These are phyloP conservation scores for Coelopa frigida DNA, from an alignment of 1,140 invertebrate species.

Conservation along the genomic window DNA sequence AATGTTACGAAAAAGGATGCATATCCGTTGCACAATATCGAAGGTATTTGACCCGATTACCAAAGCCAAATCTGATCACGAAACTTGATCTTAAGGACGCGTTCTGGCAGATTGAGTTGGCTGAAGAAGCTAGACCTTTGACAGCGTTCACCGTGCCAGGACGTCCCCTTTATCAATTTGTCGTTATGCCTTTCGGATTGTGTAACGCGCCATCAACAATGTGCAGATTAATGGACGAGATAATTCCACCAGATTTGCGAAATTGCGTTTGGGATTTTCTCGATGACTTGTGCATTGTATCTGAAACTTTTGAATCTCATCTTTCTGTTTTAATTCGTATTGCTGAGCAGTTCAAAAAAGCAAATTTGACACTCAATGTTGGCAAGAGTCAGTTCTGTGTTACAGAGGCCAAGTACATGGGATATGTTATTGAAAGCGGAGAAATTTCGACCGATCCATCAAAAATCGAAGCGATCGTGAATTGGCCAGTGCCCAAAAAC, in stretches of 20 bases:
- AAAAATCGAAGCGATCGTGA: conserved; percentile 20
- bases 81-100: conserved; percentile 34
- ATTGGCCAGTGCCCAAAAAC: conserved; percentile 17
- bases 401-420: conserved; percentile 17
- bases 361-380: conserved; percentile 46
- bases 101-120: conserved; percentile 37
- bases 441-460: conserved; percentile 18
- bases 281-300: conserved; percentile 13
- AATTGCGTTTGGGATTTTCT: conserved; percentile 16
- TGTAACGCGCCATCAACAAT: conserved; percentile 12
- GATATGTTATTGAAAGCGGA: conserved; percentile 15
- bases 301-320: conserved; percentile 36
- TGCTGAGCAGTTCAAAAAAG: conserved; percentile 31
- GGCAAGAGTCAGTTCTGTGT: conserved; percentile 44
- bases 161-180: conserved; percentile 29
- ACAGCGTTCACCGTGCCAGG: conserved; percentile 46
- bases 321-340: conserved; percentile 35
- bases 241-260: conserved; percentile 40
- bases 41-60: conserved; percentile 18
- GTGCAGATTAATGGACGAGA: conserved; percentile 16
- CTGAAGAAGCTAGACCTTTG: conserved; percentile 26
- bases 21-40: conserved; percentile 21
- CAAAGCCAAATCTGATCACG: conserved; percentile 15
- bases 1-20: conserved; percentile 12
- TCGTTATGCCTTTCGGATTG: conserved; percentile 20